Conservation (phyloP, 2,113 vertebrate species). For the Trochalopteron elliotii region DNA sequence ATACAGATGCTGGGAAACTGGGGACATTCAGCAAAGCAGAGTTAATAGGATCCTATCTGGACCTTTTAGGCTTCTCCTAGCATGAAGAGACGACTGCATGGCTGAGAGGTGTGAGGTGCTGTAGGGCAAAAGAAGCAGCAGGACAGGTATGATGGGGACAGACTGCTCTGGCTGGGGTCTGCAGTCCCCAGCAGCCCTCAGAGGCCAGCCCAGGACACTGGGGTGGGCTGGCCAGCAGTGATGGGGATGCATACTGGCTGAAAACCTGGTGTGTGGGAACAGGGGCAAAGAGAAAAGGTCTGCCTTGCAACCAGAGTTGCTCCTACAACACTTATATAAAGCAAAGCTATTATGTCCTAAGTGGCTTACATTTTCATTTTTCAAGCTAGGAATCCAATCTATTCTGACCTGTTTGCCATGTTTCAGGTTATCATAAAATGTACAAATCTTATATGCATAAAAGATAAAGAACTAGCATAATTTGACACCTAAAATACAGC, state of each 20-base stretch:
- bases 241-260: not conserved
- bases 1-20: not conserved
- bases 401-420: not conserved
- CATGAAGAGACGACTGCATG: not conserved
- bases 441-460: not conserved
- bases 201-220: not conserved
- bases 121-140: not conserved
- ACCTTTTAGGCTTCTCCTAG: not conserved
- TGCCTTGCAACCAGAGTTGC: not conserved
- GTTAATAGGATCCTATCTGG: not conserved
- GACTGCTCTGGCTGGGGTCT: fast-evolving
- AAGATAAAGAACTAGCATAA: not conserved
- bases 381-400: not conserved
- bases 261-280: not conserved
- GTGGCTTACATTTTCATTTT: not conserved
- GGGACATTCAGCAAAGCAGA: not conserved
- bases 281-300: not conserved
- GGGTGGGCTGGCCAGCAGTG: not conserved
- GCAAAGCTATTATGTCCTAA: not conserved
- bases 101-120: not conserved
- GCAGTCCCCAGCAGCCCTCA: not conserved
- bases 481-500: not conserved
- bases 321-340: not conserved
- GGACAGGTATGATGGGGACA: not conserved
- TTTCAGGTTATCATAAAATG: not conserved